Base-by-base conservation (phyloP, 2,113 vertebrate genomes). In the Xiphophorus maculatus region DNA sequence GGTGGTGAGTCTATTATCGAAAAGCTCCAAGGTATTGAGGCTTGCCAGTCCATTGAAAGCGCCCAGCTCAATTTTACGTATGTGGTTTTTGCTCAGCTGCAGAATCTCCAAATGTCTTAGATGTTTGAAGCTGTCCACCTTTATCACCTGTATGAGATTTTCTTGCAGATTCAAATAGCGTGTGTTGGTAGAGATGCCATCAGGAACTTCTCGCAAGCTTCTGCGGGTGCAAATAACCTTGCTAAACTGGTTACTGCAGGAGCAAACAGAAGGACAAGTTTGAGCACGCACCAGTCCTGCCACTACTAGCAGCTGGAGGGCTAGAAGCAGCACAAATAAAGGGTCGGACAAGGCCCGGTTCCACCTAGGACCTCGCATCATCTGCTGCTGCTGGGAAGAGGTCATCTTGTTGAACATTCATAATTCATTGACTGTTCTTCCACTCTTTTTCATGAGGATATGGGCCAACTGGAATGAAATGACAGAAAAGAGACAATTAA, bases 361-460 rank as follows among this genome's bases (percentile, higher is more conserved):
- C 96, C 97, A 97, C 97, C 97, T 99, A 98, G 97, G 97, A 97
- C 97, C 97, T 98, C 97, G 97, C 98, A 99, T 99, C 96, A 95
- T 99, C 97, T 98, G 97, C 97, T 97, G 97, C 97, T 97, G 96
- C 96, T 96, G 96, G 96, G 96, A 96, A 95, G 97, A 98, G 96
- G 95, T 98, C 98, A 99, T 99, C 96, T 98, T 99, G 97, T 98
- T 98, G 97, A 99, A 98, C 97, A 98, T 98, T 98, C 97, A 99
- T 99, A 98, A 97, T 99, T 99, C 96, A 94, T 96, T 96, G 95
- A 94, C 93, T 95, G 94, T 95, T 96, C 96, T 95, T 96, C 95
- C 96, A 96, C 93, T 94, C 94, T 94, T 95, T 95, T 93, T 95
- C 94, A 95, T 96, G 93, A 93, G 92, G 90, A 88, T 91, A 95